These are phyloP conservation scores for Plotosus lineatus DNA, from an alignment of 2,113 vertebrate species.

Conservation along the genomic window DNA sequence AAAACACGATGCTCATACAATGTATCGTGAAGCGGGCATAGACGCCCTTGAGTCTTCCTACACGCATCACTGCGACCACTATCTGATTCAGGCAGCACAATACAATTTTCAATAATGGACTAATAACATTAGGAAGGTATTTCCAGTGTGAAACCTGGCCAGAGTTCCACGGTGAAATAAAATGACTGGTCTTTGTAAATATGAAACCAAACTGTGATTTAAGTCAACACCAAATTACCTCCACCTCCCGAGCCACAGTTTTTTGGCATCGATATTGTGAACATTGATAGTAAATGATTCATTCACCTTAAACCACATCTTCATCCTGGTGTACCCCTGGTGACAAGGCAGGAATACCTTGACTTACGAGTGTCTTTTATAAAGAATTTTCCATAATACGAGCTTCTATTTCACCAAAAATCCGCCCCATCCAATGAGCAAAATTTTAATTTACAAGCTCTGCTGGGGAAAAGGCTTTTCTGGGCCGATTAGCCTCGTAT, in stretches of 20 bases:
- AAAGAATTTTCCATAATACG: too few species aligned
- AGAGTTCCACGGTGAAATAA: conserved; percentile 3
- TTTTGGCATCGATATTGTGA: background rate
- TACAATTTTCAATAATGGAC: background rate
- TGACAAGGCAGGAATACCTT: background rate
- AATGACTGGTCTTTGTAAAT: conserved; percentile 21
- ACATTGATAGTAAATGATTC: background rate
- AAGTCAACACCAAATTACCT: background rate
- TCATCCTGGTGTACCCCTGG: background rate
- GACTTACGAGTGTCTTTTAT: too few species aligned
- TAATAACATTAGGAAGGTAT: background rate
- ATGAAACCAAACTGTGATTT: conserved; percentile 23
- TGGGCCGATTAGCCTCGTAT: too few species aligned
- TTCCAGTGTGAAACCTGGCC: background rate
- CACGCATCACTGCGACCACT: background rate
- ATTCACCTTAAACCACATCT: background rate
- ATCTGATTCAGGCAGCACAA: background rate
- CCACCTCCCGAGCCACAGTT: background rate
- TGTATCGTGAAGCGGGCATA: conserved; percentile 26
- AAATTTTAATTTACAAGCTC: too few species aligned
- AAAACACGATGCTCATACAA: conserved; percentile 26
- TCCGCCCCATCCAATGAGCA: too few species aligned
- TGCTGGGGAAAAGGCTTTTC: too few species aligned
- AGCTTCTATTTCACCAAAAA: too few species aligned
- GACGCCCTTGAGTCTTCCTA: conserved; percentile 23